Evolutionary conservation across 2,797 vertebrate species (phyloP).

Genomic region (Heteromormyrus szaboi): DNA sequence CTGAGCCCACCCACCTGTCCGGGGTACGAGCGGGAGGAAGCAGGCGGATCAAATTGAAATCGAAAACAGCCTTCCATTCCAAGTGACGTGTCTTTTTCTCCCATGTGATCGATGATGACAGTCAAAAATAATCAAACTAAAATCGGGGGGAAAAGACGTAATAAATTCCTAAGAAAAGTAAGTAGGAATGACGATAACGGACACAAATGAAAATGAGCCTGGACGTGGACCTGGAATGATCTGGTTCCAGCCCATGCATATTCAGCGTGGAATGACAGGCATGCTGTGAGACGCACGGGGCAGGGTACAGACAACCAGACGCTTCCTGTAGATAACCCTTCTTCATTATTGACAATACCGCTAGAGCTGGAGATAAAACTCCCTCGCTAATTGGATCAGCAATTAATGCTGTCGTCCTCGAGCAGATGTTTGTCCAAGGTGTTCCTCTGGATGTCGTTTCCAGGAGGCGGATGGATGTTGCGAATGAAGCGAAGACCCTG

Average conservation of each 20-base stretch:
- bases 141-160: neutral
- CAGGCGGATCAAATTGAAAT: neutral
- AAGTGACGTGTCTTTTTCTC: neutral
- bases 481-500: neutral
- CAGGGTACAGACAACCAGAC: neutral
- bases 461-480: neutral
- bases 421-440: neutral
- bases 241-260: neutral
- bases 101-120: slow-evolving; percentile 2
- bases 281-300: neutral
- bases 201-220: neutral
- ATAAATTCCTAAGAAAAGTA: slow-evolving; percentile 10
- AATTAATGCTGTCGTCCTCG: neutral
- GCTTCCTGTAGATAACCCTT: neutral
- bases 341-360: neutral
- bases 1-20: neutral
- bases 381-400: neutral
- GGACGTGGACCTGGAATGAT: neutral
- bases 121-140: neutral
- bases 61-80: neutral
- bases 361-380: neutral
- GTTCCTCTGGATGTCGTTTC: neutral
- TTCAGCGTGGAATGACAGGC: neutral
- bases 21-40: neutral
- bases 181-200: neutral